Percentiles rank a stretch among this genome's conserved stretches.
Conservation (phyloP, 2,797 vertebrate genomes). For the Petrocephalus schoutedeni region DNA sequence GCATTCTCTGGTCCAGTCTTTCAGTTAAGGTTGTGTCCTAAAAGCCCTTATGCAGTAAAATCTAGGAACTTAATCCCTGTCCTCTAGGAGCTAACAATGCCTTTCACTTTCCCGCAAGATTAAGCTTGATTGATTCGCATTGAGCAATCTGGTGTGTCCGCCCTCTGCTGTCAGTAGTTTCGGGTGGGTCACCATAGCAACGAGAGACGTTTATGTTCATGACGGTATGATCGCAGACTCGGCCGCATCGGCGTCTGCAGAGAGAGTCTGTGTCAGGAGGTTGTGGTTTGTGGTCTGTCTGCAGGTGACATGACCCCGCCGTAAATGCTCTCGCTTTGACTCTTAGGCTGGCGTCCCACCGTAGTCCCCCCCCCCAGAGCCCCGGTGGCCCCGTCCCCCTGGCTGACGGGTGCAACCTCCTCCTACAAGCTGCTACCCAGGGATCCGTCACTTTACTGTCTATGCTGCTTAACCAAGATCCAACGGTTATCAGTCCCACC, state of each 20-base stretch:
- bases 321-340: constrained; percentile 71
- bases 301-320: constrained; percentile 14
- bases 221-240: neutral
- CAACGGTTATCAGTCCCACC: constrained; percentile 71
- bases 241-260: neutral
- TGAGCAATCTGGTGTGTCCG: neutral
- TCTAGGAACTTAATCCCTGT: constrained; percentile 61
- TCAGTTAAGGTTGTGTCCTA: constrained; percentile 60
- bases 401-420: constrained; percentile 95
- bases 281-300: neutral
- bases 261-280: neutral
- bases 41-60: constrained; percentile 58
- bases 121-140: neutral
- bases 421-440: constrained; percentile 99
- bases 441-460: constrained; percentile 99
- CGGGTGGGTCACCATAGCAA: neutral
- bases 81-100: constrained; percentile 53
- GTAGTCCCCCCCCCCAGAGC: constrained; percentile 83
- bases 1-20: constrained; percentile 55
- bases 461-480: constrained; percentile 99
- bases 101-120: neutral
- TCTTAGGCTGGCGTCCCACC: constrained; percentile 97
- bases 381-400: constrained; percentile 97
- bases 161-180: neutral
- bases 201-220: neutral